Evolutionary conservation across 2,888 invertebrate genomes (phyloP).

Genomic region (Chrysolina oricalcia): DNA sequence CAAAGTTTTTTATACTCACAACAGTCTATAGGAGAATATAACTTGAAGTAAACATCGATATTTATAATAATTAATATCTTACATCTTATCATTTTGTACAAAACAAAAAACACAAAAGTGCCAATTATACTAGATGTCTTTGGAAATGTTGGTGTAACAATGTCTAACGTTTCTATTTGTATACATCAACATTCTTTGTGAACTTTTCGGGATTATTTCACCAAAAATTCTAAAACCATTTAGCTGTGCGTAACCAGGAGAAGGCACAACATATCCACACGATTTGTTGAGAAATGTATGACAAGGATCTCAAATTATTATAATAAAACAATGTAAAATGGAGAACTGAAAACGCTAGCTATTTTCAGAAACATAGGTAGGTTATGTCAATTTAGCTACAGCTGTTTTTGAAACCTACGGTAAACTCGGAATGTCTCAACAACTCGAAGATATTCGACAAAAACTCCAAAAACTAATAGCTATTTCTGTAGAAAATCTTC

Average conservation of each 20-base stretch:
- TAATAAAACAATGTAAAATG: conserved; percentile 29
- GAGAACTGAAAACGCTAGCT: conserved; percentile 54
- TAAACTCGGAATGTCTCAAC: conserved; percentile 41
- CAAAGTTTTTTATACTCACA: conserved; percentile 57
- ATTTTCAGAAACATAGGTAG: conserved; percentile 51
- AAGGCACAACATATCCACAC: conserved; percentile 68
- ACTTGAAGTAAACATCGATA: conserved; percentile 59
- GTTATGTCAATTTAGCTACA: conserved; percentile 62
- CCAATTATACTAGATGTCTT: conserved; percentile 53
- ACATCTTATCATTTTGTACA: conserved; percentile 64
- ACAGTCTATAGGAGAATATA: conserved; percentile 50
- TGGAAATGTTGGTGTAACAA: conserved; percentile 37
- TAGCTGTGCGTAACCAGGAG: conserved; percentile 68
- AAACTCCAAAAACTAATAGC: neutral
- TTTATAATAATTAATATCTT: conserved; percentile 63
- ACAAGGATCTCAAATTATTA: conserved; percentile 37
- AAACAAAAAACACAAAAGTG: conserved; percentile 62
- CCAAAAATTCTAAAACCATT: conserved; percentile 51
- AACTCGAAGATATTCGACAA: conserved; percentile 29
- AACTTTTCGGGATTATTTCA: conserved; percentile 16
- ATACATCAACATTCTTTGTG: neutral
- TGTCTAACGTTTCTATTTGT: conserved; percentile 4
- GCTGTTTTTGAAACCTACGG: conserved; percentile 65
- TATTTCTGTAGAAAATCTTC: conserved; percentile 20
- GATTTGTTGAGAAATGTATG: conserved; percentile 59